Conservation (phyloP, 2,797 vertebrate genomes). For the Enteromius radiatus region DNA sequence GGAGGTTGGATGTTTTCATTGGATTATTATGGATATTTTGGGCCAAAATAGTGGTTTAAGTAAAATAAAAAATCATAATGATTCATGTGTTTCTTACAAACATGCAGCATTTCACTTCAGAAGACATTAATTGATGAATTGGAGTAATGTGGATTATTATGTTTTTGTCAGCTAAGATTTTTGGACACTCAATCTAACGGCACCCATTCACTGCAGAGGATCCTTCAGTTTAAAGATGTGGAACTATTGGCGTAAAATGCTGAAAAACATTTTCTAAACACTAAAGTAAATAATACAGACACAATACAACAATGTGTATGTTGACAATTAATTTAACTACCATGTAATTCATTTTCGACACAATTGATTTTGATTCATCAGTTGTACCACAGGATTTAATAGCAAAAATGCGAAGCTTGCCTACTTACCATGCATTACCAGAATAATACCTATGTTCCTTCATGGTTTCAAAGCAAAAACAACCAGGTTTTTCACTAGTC, state of each 20-base stretch:
- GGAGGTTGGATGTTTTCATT: not conserved
- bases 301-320: not conserved
- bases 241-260: not conserved
- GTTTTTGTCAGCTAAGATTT: not conserved
- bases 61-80: not conserved
- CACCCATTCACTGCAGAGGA: not conserved
- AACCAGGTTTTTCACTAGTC: not conserved
- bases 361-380: not conserved
- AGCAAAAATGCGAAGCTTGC: not conserved
- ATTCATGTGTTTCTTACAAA: not conserved
- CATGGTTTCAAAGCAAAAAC: not conserved
- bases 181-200: not conserved
- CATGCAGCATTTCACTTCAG: not conserved
- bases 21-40: not conserved
- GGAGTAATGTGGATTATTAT: not conserved
- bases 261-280: not conserved
- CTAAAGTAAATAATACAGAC: not conserved
- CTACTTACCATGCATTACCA: not conserved
- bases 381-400: not conserved
- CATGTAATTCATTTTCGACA: not conserved
- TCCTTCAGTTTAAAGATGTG: not conserved
- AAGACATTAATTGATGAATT: not conserved
- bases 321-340: not conserved
- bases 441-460: not conserved
- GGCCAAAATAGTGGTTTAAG: not conserved